Conservation (phyloP, 2,888 invertebrate genomes). For the Lasioglossum figueresi region DNA sequence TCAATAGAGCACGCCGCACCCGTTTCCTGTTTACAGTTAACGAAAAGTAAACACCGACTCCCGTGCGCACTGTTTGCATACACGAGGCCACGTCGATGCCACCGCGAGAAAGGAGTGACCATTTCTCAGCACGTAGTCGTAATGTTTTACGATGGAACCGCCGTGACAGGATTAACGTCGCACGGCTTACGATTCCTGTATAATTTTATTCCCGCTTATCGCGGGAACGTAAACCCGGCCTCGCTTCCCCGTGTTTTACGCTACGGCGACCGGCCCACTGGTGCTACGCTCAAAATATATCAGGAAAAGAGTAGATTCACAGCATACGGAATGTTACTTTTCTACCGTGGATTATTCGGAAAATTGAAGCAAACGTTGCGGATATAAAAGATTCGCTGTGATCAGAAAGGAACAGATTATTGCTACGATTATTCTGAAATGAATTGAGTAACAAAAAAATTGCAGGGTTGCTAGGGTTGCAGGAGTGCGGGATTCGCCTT, state of each 20-base stretch:
- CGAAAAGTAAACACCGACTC: constrained; percentile 13
- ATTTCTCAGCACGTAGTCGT: constrained; percentile 46
- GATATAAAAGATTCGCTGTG: background rate
- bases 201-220: constrained; percentile 52
- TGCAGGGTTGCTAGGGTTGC: too few relatives aligned
- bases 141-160: constrained; percentile 38
- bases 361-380: background rate
- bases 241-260: background rate
- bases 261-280: background rate
- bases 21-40: constrained; percentile 13
- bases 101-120: constrained; percentile 18
- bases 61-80: constrained; percentile 28
- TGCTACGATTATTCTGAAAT: too few relatives aligned
- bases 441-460: too few relatives aligned
- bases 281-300: background rate
- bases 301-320: background rate
- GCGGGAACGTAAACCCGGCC: constrained; percentile 3
- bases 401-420: too few relatives aligned
- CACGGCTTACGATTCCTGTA: constrained; percentile 36
- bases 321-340: constrained; percentile 4
- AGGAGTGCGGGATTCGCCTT: too few relatives aligned
- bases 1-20: constrained; percentile 8
- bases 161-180: constrained; percentile 50
- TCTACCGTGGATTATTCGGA: background rate
- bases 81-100: constrained; percentile 11